A percentile compares a stretch with the other conserved stretches of the same genome.
Conservation (phyloP, 1,140 invertebrate genomes). For the Pinna nobilis region DNA sequence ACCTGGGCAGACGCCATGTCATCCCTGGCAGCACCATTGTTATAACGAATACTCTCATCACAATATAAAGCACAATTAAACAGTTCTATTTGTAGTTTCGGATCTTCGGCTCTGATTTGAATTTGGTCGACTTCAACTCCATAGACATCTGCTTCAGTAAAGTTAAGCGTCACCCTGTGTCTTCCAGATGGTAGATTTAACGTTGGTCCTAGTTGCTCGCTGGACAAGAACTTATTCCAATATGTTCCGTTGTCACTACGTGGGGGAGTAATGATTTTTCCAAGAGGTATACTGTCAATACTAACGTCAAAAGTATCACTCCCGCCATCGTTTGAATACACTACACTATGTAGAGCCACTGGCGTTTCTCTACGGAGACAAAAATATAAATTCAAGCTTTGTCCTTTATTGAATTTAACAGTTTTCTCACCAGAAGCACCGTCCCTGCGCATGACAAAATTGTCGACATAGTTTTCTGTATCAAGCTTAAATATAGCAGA, state of each 20-base stretch:
- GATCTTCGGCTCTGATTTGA: conserved; percentile 30
- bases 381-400: conserved; percentile 38
- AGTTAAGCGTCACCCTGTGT: conserved; percentile 28
- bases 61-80: conserved; percentile 39
- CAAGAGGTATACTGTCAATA: conserved; percentile 33
- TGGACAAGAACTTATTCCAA: conserved; percentile 38
- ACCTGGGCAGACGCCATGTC: conserved; percentile 22
- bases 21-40: conserved; percentile 31
- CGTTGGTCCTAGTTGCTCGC: conserved; percentile 22
- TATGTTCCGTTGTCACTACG: conserved; percentile 10
- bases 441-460: conserved; percentile 32
- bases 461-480: conserved; percentile 34
- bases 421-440: conserved; percentile 27
- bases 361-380: conserved; percentile 28
- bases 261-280: conserved; percentile 12
- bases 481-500: conserved; percentile 22
- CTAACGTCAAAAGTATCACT: conserved; percentile 33
- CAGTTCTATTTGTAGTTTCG: conserved; percentile 19
- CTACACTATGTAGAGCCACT: conserved; percentile 27
- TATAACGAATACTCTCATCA: conserved; percentile 23
- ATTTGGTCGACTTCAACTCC: conserved; percentile 47
- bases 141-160: conserved; percentile 41
- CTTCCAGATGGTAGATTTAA: conserved; percentile 26
- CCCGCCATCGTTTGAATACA: conserved; percentile 42
- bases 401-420: conserved; percentile 38